Evolutionary conservation across 1,140 invertebrate species (phyloP), one percentile per base, ranked within the genome.

Genomic region (Drosophila albomicans): DNA sequence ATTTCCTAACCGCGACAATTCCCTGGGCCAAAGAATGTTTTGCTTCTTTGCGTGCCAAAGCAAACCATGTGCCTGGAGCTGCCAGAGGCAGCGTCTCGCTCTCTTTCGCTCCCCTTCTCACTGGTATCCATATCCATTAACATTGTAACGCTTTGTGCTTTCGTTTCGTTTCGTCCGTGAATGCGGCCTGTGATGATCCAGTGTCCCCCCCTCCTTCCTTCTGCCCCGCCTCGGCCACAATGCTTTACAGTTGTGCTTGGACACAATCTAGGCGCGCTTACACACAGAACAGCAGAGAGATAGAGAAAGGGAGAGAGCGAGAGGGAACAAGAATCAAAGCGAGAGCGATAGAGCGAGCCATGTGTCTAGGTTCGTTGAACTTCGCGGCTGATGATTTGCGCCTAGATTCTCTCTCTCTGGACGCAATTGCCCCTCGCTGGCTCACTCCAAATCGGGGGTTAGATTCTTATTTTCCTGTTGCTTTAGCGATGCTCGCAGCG

Each of bases 91-190:
- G 13, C 13, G 28, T 15, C 32, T 41, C 15, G 32, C 13, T 20
- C 32, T 41, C 32, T 5, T 8, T 57, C 54, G 11, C 15, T 57
- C 56, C 20, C 49, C 46, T 7, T 49, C 20, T 38, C 35, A 8
- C 1, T 38, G 7, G 65, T 75, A 75, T 75, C 72, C 66, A 75
- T 70, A 80, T 80, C 78, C 85, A 89, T 89, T 89, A 85, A 79
- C 78, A 79, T 87, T 75, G 68, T 66, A 73, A 82, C 71, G 64
- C 74, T 85, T 85, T 81, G 82, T 81, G 82, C 78, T 76, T 81
- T 85, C 76, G 75, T 73, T 73, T 73, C 54, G 61, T 62, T 75
- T 75, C 43, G 65, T 75, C 73, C 63, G 51, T 64, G 69, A 28
- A 52, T 62, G 38, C 52, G 51, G 25, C 43, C 58, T 73, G 63